Conservation (phyloP, 1,140 invertebrate genomes). For the Brachionus sp. region DNA sequence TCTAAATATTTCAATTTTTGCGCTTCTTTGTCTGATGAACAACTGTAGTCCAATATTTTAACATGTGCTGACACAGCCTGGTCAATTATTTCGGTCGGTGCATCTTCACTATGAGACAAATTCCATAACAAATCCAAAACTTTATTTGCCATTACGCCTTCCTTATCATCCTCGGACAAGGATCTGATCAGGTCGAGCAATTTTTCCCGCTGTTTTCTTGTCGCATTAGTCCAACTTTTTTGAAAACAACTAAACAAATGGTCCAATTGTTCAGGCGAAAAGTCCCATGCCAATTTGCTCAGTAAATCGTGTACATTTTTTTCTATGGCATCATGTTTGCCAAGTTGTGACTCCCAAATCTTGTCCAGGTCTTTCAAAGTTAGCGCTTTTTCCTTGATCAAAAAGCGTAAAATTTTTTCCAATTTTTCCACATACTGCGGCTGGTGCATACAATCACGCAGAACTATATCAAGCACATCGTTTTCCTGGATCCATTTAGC, state of each 20-base stretch:
- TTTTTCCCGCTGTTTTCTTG: conserved; percentile 91
- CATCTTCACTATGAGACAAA: conserved; percentile 88
- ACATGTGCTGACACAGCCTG: conserved; percentile 89
- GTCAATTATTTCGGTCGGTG: conserved; percentile 94
- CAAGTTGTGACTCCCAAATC: conserved; percentile 90
- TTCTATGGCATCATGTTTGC: conserved; percentile 89
- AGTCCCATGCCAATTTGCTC: conserved; percentile 95
- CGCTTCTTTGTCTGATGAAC: conserved; percentile 87
- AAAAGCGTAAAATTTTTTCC: conserved; percentile 92
- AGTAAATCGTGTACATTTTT: conserved; percentile 94
- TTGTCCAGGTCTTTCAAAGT: conserved; percentile 85
- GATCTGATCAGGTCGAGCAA: conserved; percentile 87
- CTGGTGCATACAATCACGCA: conserved; percentile 90
- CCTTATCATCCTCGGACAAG: conserved; percentile 94
- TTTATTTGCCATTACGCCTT: conserved; percentile 97
- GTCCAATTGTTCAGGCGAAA: conserved; percentile 90
- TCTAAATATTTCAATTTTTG: conserved; percentile 93
- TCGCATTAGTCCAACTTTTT: conserved; percentile 90
- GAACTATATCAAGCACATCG: conserved; percentile 86
- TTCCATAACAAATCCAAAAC: conserved; percentile 92
- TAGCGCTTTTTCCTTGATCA: conserved; percentile 88
- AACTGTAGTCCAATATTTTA: conserved; percentile 96
- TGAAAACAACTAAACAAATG: conserved; percentile 94
- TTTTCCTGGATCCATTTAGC: conserved; percentile 90
- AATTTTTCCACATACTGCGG: conserved; percentile 91